Percentiles rank a stretch among this genome's conserved stretches.
phyloP scores from a whole-genome alignment of 2,888 invertebrate genomes.

The Drosophila anceps region DNA sequence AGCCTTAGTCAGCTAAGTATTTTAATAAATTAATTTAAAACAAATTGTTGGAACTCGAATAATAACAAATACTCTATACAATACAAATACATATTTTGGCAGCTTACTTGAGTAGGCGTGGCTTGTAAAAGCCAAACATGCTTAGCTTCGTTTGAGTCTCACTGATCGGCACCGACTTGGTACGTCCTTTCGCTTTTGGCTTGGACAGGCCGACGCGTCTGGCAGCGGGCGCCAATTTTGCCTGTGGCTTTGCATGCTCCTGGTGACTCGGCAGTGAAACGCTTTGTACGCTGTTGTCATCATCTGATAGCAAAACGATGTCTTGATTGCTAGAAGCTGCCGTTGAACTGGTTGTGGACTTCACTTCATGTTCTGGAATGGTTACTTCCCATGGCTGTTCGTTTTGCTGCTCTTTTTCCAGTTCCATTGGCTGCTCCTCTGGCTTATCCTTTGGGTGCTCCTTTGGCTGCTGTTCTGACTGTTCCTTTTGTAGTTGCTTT shows the following conservation, averaged over 20 bases:
- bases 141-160: slow-evolving; percentile 87
- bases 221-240: slow-evolving; percentile 28
- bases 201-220: slow-evolving; percentile 71
- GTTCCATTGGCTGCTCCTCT: not conserved
- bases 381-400: not conserved
- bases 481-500: slow-evolving; percentile 47
- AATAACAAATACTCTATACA: slow-evolving; percentile 17
- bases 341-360: not conserved
- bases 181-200: slow-evolving; percentile 37
- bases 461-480: slow-evolving; percentile 4
- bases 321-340: slow-evolving; percentile 1
- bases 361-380: slow-evolving; percentile 10
- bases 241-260: slow-evolving; percentile 18
- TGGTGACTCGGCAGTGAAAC: slow-evolving; percentile 39
- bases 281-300: slow-evolving; percentile 46
- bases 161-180: slow-evolving; percentile 31
- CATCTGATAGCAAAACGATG: slow-evolving; percentile 57
- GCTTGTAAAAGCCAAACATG: slow-evolving; percentile 89
- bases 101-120: slow-evolving; percentile 85
- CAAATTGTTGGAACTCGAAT: slow-evolving; percentile 12
- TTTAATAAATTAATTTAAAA: slow-evolving; percentile 45
- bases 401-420: slow-evolving; percentile 26
- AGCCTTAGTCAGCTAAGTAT: slow-evolving; percentile 28
- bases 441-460: slow-evolving; percentile 29
- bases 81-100: slow-evolving; percentile 4